Percentiles rank a stretch among this genome's conserved stretches.
phyloP scores from a whole-genome alignment of 2,113 vertebrate genomes.

The Dasyornis broadbenti region DNA sequence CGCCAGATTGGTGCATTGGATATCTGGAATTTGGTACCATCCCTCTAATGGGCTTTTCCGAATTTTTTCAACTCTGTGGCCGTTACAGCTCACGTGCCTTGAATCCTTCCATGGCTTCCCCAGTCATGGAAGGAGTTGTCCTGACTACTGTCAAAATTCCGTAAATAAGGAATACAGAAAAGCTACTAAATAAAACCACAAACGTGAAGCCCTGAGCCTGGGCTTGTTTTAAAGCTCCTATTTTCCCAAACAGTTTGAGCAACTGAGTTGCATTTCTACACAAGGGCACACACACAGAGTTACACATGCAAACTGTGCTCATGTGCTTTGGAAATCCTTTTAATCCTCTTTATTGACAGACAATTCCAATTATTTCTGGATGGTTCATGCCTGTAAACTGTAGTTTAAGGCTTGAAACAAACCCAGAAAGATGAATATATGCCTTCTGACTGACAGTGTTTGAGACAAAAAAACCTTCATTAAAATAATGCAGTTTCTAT shows the following conservation, averaged over 20 bases:
- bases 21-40: background rate
- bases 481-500: background rate
- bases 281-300: background rate
- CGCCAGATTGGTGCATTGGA: accelerated
- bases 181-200: background rate
- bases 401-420: background rate
- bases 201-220: background rate
- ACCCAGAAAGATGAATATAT: accelerated
- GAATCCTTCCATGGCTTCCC: background rate
- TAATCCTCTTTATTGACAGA: background rate
- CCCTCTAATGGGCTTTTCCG: background rate
- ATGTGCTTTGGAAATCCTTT: background rate
- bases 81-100: background rate
- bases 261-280: background rate
- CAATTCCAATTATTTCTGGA: background rate
- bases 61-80: background rate
- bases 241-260: background rate
- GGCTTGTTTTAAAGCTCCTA: background rate
- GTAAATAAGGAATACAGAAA: background rate
- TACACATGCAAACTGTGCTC: background rate
- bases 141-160: background rate
- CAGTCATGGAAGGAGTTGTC: background rate
- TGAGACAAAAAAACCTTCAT: background rate
- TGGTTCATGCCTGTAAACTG: background rate
- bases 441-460: background rate